phyloP scores from a whole-genome alignment of 2,888 invertebrate species.

The Caenorhabditis japonica region DNA sequence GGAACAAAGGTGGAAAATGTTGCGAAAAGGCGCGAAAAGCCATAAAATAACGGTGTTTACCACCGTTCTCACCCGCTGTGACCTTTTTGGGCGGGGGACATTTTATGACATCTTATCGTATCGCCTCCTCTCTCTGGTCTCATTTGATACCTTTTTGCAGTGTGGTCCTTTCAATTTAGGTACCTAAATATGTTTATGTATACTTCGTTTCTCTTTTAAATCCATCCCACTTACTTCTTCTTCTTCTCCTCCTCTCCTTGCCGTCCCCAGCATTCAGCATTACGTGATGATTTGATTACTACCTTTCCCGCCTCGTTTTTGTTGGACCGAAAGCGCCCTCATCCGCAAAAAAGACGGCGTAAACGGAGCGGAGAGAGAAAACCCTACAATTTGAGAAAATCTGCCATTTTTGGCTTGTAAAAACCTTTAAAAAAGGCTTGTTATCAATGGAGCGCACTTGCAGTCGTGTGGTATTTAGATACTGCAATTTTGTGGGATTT shows the following conservation, averaged over 20 bases:
- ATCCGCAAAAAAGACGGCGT: constrained; percentile 16
- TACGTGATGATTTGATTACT: constrained; percentile 47
- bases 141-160: not conserved
- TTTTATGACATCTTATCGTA: constrained; percentile 33
- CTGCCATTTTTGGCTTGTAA: constrained; percentile 4
- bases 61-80: not conserved
- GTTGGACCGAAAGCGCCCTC: constrained; percentile 24
- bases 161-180: no score
- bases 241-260: constrained; percentile 6
- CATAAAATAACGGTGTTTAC: no score
- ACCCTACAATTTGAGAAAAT: not conserved
- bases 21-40: constrained; percentile 9
- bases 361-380: not conserved
- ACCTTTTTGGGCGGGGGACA: constrained; percentile 15
- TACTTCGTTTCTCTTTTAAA: not conserved
- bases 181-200: constrained; percentile 13
- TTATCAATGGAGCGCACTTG: no score
- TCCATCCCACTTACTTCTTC: constrained; percentile 12
- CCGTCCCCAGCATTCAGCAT: constrained; percentile 34
- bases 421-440: no score
- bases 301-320: constrained; percentile 26
- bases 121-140: not conserved
- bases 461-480: no score
- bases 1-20: no score
- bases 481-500: not conserved